phyloP scores from a whole-genome alignment of 2,888 invertebrate species.

The Sphaerophoria taeniata region DNA sequence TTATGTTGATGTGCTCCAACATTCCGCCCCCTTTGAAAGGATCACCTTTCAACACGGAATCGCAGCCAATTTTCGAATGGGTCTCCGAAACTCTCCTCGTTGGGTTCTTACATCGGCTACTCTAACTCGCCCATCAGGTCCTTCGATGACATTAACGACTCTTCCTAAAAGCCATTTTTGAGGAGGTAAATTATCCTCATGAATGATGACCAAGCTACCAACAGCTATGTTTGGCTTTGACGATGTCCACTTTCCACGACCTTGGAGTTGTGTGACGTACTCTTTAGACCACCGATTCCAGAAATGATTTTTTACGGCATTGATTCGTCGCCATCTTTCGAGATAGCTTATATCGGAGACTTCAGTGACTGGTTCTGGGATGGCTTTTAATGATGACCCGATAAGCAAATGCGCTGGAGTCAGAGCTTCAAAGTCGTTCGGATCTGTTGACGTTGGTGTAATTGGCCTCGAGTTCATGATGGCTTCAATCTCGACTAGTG shows the following conservation, averaged over 20 bases:
- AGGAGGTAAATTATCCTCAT: slow-evolving; percentile 30
- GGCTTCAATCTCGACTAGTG: slow-evolving; percentile 15
- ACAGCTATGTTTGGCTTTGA: slow-evolving; percentile 22
- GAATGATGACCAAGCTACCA: slow-evolving; percentile 25
- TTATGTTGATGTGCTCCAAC: background rate
- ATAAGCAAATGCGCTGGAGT: slow-evolving; percentile 13
- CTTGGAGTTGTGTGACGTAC: slow-evolving; percentile 23
- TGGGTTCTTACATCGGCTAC: slow-evolving; percentile 24
- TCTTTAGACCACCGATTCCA: slow-evolving; percentile 55
- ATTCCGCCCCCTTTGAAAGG: slow-evolving; percentile 32
- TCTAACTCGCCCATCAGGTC: slow-evolving; percentile 25
- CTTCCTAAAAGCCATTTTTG: slow-evolving; percentile 43
- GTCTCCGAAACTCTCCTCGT: background rate
- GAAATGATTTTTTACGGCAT: slow-evolving; percentile 53
- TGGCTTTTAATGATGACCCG: slow-evolving; percentile 34
- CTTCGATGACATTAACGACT: background rate
- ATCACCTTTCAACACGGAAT: slow-evolving; percentile 12
- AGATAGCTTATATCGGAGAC: slow-evolving; percentile 44
- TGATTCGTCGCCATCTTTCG: slow-evolving; percentile 51
- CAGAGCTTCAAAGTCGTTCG: background rate
- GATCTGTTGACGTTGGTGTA: background rate
- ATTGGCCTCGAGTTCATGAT: slow-evolving; percentile 22
- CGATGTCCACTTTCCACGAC: slow-evolving; percentile 22
- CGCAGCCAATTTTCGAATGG: background rate
- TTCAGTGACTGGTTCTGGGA: slow-evolving; percentile 33